Evolutionary conservation across 2,888 invertebrate species (phyloP), one percentile per base, ranked within the genome.

Genomic region (Hoplodrina ambigua): DNA sequence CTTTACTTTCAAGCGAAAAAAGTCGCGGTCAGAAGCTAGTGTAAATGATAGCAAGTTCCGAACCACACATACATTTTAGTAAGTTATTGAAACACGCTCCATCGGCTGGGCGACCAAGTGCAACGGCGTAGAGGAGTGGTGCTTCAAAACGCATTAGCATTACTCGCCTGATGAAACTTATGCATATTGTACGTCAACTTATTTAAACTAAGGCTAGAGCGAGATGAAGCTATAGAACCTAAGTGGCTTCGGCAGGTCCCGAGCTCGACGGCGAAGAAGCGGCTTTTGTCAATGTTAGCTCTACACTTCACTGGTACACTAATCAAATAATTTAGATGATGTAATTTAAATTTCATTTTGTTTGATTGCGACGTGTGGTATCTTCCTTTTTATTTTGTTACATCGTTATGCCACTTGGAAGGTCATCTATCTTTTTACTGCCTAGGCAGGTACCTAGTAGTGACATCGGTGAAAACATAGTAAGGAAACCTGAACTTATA

Each of bases 131-230:
- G 75, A 81, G 75, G 83, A 91, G 89, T 87, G 91, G 89, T 88
- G 80, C 91, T 91, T 87, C 85, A 89, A 91, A 92, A 92, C 87
- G 87, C 92, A 92, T 91, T 92, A 92, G 87, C 90, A 89, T 90
- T 88, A 86, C 87, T 85, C 83, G 89, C 82, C 80, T 86, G 86
- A 88, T 89, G 89, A 87, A 89, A 88, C 90, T 88, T 86, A 85
- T 86, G 85, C 86, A 88, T 86, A 87, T 84, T 86, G 82, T 86
- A 84, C 76, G 75, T 73, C 72, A 73, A 81, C 70, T 84, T 87
- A 85, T 88, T 88, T 85, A 84, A 81, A 81, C 81, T 81, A 71
- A 75, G 69, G 84, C 69, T 69, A 72, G 84, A 84, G 85, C 78
- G 87, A 89, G 82, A 82, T 64, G 70, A 65, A 79, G 11, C 49